Percentiles rank a stretch among this genome's conserved stretches.
Evolutionary conservation across 2,797 vertebrate genomes (phyloP).

Genomic region (Distichodus sexfasciatus): DNA sequence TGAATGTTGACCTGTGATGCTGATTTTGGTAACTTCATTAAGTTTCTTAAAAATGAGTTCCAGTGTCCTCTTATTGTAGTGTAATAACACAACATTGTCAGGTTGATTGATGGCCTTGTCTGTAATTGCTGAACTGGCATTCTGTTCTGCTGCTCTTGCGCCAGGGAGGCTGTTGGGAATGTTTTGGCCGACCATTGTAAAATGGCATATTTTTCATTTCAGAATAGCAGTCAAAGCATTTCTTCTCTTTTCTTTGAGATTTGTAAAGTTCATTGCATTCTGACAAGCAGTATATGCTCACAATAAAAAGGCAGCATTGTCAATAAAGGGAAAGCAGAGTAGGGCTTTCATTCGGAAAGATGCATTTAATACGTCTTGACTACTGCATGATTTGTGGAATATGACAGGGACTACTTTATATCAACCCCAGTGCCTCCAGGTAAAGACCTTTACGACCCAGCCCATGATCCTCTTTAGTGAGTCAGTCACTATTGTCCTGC

Average conservation of each 20-base stretch:
- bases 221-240: conserved; percentile 21
- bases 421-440: background rate
- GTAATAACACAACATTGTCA: conserved; percentile 50
- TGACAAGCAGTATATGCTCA: background rate
- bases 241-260: conserved; percentile 13
- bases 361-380: background rate
- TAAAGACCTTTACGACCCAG: conserved; percentile 8
- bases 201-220: background rate
- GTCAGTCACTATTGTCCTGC: conserved; percentile 11
- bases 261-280: conserved; percentile 5
- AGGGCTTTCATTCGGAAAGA: background rate
- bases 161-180: conserved; percentile 35
- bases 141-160: conserved; percentile 46
- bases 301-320: background rate
- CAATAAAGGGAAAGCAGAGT: background rate
- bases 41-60: too few relatives aligned
- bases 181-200: conserved; percentile 27
- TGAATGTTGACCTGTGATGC: too few relatives aligned
- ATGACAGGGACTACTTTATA: background rate
- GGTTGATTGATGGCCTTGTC: conserved; percentile 68
- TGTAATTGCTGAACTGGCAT: conserved; percentile 57
- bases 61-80: too few relatives aligned
- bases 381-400: background rate
- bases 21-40: too few relatives aligned
- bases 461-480: conserved; percentile 24